These are phyloP conservation scores for Netelia inedita DNA, from an alignment of 2,888 invertebrate species.

Conservation along the genomic window DNA sequence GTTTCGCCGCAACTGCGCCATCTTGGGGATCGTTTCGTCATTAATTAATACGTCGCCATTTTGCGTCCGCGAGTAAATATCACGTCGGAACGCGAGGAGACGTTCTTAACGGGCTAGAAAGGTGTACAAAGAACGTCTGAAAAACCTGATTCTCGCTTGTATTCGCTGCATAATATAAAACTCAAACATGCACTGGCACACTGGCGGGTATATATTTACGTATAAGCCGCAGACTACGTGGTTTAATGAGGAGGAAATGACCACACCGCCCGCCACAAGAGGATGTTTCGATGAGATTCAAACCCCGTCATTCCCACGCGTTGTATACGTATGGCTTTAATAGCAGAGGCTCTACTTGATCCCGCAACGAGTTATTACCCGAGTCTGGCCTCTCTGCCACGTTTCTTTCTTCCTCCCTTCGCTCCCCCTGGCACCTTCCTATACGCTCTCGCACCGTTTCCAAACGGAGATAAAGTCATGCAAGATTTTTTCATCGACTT, in stretches of 20 bases:
- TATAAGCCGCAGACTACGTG: conserved; percentile 50
- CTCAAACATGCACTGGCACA: not conserved
- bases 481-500: not conserved
- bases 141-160: conserved; percentile 25
- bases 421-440: conserved; percentile 1
- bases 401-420: conserved; percentile 3
- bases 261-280: conserved; percentile 63
- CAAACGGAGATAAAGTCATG: not conserved
- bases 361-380: conserved; percentile 56
- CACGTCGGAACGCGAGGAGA: conserved; percentile 8
- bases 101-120: conserved; percentile 13
- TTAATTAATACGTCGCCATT: conserved; percentile 50
- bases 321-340: conserved; percentile 48
- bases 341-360: conserved; percentile 44
- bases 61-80: conserved; percentile 8
- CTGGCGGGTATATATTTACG: conserved; percentile 42
- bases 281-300: conserved; percentile 65
- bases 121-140: conserved; percentile 21
- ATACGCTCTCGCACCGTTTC: not conserved
- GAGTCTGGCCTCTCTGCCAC: conserved; percentile 8
- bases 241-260: conserved; percentile 72
- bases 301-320: conserved; percentile 66
- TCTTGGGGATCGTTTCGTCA: conserved; percentile 28
- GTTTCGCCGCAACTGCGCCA: not conserved
- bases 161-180: conserved; percentile 34